phyloP scores from a whole-genome alignment of 2,797 vertebrate species.

The Argya squamiceps region DNA sequence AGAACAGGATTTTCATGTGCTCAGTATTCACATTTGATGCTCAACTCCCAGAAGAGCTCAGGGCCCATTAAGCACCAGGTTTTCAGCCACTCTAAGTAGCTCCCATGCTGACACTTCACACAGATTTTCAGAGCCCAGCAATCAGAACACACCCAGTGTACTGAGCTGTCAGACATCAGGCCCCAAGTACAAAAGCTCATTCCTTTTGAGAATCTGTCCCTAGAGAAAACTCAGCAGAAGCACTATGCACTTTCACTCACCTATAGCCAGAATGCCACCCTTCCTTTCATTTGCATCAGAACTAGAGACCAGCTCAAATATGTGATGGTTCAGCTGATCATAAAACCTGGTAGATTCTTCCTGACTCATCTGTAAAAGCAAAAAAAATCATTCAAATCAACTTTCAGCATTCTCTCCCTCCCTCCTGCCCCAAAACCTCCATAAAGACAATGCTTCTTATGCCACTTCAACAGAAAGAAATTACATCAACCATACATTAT shows the following conservation, averaged over 20 bases:
- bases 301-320: constrained; percentile 98
- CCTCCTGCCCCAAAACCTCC: neutral
- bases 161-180: neutral
- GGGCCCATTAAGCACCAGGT: neutral
- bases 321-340: constrained; percentile 97
- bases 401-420: neutral
- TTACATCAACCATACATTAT: neutral
- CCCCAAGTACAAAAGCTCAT: accelerated
- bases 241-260: constrained; percentile 74
- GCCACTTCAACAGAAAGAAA: neutral
- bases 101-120: neutral
- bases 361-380: constrained; percentile 89
- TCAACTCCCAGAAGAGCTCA: neutral
- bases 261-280: constrained; percentile 97
- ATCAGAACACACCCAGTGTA: neutral
- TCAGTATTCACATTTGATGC: neutral
- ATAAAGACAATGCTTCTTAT: neutral
- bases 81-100: neutral
- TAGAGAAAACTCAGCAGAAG: neutral
- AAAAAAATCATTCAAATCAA: neutral
- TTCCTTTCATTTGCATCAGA: constrained; percentile 98
- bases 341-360: constrained; percentile 98
- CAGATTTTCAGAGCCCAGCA: neutral
- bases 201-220: neutral
- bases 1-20: neutral